Evolutionary conservation across 1,140 invertebrate genomes (phyloP), one percentile per base, ranked within the genome.

Genomic region (Asbolus verrucosus): DNA sequence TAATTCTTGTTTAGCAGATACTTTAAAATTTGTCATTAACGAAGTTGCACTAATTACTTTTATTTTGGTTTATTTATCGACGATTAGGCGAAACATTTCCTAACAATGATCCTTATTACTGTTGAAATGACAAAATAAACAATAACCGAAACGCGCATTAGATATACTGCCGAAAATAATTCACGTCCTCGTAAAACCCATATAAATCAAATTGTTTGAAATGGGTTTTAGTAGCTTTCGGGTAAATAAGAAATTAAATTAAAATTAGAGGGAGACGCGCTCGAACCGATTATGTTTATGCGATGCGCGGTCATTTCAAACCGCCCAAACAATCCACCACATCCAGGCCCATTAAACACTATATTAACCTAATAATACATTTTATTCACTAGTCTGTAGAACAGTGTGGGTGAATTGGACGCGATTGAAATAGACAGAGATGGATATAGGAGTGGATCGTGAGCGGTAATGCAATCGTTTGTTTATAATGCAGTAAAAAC

Each of bases 401-500:
- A 11, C n/a, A 18, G 65, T 66, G 38, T 46, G 21, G 43, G 46
- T 54, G 46, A 27, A 54, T 54, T 13, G 27, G 66, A 50, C 27
- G 54, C 38, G 46, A 65, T 66, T 61, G 50, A 43, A 66, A 73
- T 39, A 67, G 67, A 70, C 38, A 67, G 60, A 71, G 65, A 67
- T 39, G 11, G 46, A 27, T 54, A 54, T 18, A 24, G 30, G 36
- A 65, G 62, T 65, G 38, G 33, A 43, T 54, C 46, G 46, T 30
- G 62, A 39, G 41, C 41, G 59, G 69, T 73, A 75, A 76, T 72
- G 71, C 68, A 77, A 77, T 77, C 75, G 74, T 76, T 79, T 79
- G 76, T 78, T 79, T 79, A 79, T 75, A 77, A 77, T 77, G 73
- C 70, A 76, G 75, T 78, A 79, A 79, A 79, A 79, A 78, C 77